Base-by-base conservation (phyloP, 2,113 vertebrate species). In the Nanger granti region DNA sequence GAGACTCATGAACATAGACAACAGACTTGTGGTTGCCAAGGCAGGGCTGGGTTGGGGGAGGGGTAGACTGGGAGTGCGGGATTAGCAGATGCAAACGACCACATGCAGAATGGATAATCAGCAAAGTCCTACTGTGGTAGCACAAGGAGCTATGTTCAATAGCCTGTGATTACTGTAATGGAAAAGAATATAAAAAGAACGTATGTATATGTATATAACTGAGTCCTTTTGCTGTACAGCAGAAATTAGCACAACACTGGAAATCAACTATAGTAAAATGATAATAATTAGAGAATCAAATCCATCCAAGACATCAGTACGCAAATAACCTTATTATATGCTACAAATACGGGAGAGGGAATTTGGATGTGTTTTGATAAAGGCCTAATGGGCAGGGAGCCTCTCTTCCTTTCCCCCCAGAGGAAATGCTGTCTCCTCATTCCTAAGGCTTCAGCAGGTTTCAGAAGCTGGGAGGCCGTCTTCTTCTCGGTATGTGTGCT, bases 321-420 rank as follows among this genome's bases (percentile, higher is more conserved):
- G n/a, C 15, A 26, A 55, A 66, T 76, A 85, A 8, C 55, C 17
- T 73, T 73, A n/a, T 95, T 96, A 24, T 26, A 37, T 85, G 84
- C 60, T 69, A 47, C 18, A 73, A 64, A 90, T 89, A 91, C 49
- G 97, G 49, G 80, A 94, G 11, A 76, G 22, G 41, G 86, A 57
- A 96, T 95, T 79, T 76, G 60, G 26, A 31, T n/a, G 83, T 94
- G 17, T 88, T 94, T 91, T 86, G 57, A 60, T 57, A 82, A 94
- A 69, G 57, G 24, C 41, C 3, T 82, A 8, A 95, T 91, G 54
- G 3, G 4, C 26, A 59, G 59, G 66, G 37, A 91, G 14, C 8
- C 24, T n/a, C 49, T 84, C 17, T 69, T 82, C 52, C 26, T 37
- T 3, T 28, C 0, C 2, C n/a, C 41, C 62, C 60, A 80, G 12